Conservation (phyloP, 2,888 invertebrate species). For the Callinectes sapidus region DNA sequence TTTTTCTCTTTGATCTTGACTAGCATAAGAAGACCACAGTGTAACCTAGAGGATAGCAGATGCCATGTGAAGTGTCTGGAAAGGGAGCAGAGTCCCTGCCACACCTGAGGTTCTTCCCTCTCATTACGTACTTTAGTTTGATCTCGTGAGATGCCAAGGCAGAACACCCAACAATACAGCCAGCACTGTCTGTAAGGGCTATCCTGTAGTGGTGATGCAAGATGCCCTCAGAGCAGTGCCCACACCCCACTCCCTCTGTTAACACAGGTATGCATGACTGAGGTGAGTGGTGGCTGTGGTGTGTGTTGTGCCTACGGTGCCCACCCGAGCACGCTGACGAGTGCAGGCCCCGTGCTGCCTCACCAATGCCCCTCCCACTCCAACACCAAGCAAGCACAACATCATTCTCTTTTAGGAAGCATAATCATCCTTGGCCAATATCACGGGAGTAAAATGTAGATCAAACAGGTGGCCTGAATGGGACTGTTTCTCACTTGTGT, state of each 20-base stretch:
- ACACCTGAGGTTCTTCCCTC: slow-evolving; percentile 68
- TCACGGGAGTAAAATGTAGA: not conserved
- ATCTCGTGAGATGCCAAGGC: slow-evolving; percentile 69
- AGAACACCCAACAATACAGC: slow-evolving; percentile 53
- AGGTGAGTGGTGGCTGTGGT: slow-evolving; percentile 55
- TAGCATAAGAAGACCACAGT: slow-evolving; percentile 21
- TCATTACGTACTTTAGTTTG: slow-evolving; percentile 66
- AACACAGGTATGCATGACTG: slow-evolving; percentile 34
- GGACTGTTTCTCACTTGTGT: slow-evolving; percentile 38
- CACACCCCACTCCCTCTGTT: slow-evolving; percentile 47
- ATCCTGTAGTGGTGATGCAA: slow-evolving; percentile 14
- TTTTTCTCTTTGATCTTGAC: not conserved
- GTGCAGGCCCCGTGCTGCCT: slow-evolving; percentile 51
- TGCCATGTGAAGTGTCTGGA: slow-evolving; percentile 39
- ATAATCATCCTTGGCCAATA: not conserved
- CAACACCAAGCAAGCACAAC: slow-evolving; percentile 19
- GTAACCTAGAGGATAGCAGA: slow-evolving; percentile 16
- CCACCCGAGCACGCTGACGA: slow-evolving; percentile 71
- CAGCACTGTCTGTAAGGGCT: slow-evolving; percentile 47
- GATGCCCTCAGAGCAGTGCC: slow-evolving; percentile 51
- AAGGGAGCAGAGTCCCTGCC: slow-evolving; percentile 55
- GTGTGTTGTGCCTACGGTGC: slow-evolving; percentile 60
- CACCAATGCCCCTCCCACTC: slow-evolving; percentile 30
- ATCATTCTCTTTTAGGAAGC: slow-evolving; percentile 23
- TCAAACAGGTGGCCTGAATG: slow-evolving; percentile 35